A percentile compares a stretch with the other conserved stretches of the same genome.
phyloP scores from a whole-genome alignment of 2,888 invertebrate genomes.

The Caradrina kadenii region DNA sequence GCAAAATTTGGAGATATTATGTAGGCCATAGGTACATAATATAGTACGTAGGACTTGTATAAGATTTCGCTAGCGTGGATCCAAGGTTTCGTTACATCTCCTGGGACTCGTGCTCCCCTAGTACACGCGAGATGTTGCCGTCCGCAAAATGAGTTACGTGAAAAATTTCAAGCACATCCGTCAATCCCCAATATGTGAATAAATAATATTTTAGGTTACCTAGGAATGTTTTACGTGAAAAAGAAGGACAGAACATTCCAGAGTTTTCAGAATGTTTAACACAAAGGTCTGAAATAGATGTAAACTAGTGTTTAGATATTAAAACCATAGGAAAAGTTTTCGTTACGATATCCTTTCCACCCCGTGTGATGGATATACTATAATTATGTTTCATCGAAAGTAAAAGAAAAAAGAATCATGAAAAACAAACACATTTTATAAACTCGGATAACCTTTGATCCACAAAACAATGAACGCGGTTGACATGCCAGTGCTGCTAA shows the following conservation, averaged over 20 bases:
- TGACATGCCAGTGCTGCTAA: constrained; percentile 6
- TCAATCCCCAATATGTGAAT: constrained; percentile 41
- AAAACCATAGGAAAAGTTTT: too few relatives aligned
- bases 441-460: background rate
- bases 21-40: constrained; percentile 11
- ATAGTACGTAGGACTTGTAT: constrained; percentile 25
- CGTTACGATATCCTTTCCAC: too few relatives aligned
- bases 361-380: too few relatives aligned
- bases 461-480: constrained; percentile 35
- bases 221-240: background rate
- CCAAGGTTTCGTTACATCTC: constrained; percentile 44
- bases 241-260: constrained; percentile 1
- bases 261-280: background rate
- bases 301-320: too few relatives aligned
- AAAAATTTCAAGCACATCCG: constrained; percentile 34
- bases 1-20: background rate
- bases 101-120: constrained; percentile 32
- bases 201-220: constrained; percentile 36
- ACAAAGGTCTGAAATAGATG: too few relatives aligned
- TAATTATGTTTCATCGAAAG: too few relatives aligned
- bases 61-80: constrained; percentile 40
- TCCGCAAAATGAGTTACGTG: constrained; percentile 44
- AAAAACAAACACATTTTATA: too few relatives aligned
- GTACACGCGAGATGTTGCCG: constrained; percentile 30
- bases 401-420: too few relatives aligned